Evolutionary conservation across 2,888 invertebrate species (phyloP).

Genomic region (Drosophila mimica): DNA sequence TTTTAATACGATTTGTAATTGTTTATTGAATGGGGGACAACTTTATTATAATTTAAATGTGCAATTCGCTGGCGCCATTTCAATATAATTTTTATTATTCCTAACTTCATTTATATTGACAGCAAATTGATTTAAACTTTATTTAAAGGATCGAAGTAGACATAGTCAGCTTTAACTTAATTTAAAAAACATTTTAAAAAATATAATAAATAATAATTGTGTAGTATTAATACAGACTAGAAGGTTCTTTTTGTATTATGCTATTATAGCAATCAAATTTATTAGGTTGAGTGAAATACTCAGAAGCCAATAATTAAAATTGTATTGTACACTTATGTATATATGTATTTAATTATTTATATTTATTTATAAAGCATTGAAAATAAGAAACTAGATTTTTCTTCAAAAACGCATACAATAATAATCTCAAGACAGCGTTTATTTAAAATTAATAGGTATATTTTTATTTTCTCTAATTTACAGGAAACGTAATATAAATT

Average conservation of each 20-base stretch:
- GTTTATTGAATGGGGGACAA: not conserved
- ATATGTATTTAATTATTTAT: too few relatives aligned
- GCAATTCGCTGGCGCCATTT: not conserved
- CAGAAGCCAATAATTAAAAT: too few relatives aligned
- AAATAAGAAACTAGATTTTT: too few relatives aligned
- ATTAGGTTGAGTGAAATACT: too few relatives aligned
- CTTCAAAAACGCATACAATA: too few relatives aligned
- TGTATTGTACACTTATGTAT: too few relatives aligned
- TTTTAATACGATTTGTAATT: not conserved
- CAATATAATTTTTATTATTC: not conserved
- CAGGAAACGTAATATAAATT: not conserved
- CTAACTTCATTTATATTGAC: not conserved
- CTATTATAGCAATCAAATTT: too few relatives aligned
- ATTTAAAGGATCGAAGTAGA: not conserved
- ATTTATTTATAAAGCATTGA: too few relatives aligned
- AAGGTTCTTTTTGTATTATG: too few relatives aligned
- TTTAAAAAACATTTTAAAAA: not conserved
- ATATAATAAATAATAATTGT: not conserved
- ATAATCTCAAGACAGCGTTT: not conserved
- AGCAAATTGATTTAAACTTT: not conserved
- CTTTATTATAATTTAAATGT: not conserved
- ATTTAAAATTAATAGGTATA: not conserved
- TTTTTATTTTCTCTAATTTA: not conserved
- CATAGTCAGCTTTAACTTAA: not conserved
- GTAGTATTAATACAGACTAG: not conserved